Evolutionary conservation across 2,888 invertebrate species (phyloP).

Genomic region (Campopleginae sp.): DNA sequence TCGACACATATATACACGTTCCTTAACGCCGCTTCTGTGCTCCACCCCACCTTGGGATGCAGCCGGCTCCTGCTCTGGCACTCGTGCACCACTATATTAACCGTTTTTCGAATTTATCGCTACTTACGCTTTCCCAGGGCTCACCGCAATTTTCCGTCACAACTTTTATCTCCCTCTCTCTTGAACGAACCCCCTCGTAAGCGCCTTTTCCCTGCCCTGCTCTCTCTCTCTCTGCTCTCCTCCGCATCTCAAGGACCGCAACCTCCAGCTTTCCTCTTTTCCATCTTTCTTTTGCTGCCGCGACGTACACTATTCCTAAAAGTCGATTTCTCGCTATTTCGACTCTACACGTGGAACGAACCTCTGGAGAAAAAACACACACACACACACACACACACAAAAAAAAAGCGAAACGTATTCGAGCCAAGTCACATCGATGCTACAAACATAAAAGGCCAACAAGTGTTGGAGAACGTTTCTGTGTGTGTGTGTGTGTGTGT

Average conservation of each 20-base stretch:
- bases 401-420: slow-evolving; percentile 37
- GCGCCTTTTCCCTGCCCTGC: neutral
- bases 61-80: slow-evolving; percentile 52
- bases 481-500: too few relatives aligned
- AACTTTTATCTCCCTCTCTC: slow-evolving; percentile 1
- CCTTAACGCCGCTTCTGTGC: neutral
- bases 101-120: slow-evolving; percentile 78
- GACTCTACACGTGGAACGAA: slow-evolving; percentile 23
- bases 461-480: neutral
- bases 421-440: slow-evolving; percentile 48
- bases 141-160: slow-evolving; percentile 72
- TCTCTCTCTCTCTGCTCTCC: neutral
- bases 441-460: neutral
- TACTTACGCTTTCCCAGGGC: slow-evolving; percentile 72
- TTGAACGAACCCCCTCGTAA: neutral
- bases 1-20: neutral
- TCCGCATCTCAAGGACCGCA: neutral
- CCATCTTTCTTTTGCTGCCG: neutral
- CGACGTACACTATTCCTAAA: slow-evolving; percentile 47
- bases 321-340: slow-evolving; percentile 57
- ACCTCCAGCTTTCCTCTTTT: neutral
- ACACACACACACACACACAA: too few relatives aligned
- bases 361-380: neutral
- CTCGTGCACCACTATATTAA: slow-evolving; percentile 75
- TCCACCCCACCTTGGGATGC: slow-evolving; percentile 45